Evolutionary conservation across 2,797 vertebrate genomes (phyloP), one percentile per base, ranked within the genome.

Genomic region (Mastacembelus armatus): DNA sequence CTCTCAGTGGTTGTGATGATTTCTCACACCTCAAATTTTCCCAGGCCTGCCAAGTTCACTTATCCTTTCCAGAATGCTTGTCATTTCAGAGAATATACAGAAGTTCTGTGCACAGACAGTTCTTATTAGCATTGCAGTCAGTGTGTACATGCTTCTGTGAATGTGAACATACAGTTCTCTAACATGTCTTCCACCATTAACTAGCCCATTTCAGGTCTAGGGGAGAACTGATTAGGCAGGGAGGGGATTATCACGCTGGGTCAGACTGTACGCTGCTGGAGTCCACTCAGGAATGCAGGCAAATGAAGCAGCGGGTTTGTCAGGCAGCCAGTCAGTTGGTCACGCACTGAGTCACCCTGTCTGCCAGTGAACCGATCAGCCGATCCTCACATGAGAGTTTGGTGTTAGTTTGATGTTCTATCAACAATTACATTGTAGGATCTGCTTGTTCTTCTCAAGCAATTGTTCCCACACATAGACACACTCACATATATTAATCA

Each of bases 191-290:
- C n/a, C n/a, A n/a, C 26, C 27, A 44, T 76, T 66, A 64, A 47
- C 74, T 64, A 36, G 73, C 42, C 60, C 56, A 44, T 76, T 84
- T 79, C 54, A 68, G 74, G 74, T 62, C 54, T 48, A 21, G 44
- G 83, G 51, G 58, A 80, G 77, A 71, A 57, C 74, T 88, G 85
- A 87, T 92, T 86, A 91, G 82, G 78, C 67, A 66, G 76, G n/a
- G 16, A 75, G 45, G 57, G 76, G 74, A 89, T 89, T 88, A 87
- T 84, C 76, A 68, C 6, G 62, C 77, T 76, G 84, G 85, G 81
- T 80, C 81, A 85, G 84, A 77, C 87, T 81, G 74, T 71, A 73
- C 83, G 78, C 86, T 7, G 74, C 85, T 85, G 87, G 77, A 74
- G 66, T 83, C 76, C 54, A 49, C 42, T 11, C 16, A 84, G 81